Base-by-base conservation (phyloP, 1,140 invertebrate genomes). In the Eufriesea mexicana region DNA sequence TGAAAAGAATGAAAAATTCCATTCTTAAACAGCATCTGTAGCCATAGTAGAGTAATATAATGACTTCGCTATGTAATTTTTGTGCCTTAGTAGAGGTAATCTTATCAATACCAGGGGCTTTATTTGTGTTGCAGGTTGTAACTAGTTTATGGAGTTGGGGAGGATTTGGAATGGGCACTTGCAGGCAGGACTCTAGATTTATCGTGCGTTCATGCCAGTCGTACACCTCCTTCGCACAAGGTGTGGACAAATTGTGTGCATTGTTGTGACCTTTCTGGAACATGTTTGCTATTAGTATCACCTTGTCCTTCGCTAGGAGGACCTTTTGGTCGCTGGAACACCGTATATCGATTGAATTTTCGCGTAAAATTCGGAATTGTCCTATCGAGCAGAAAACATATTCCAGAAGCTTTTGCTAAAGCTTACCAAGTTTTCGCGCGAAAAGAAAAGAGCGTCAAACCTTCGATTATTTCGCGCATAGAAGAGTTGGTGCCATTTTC, bases 141-240 rank as follows among this genome's bases (percentile, higher is more conserved):
- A 28, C 28, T 62, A 62, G 28, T 35, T 62, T 35, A 35, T 62
- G 61, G 25, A 62, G 61, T 61, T 59, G n/a, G 35, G 35, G 35
- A 35, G 35, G 57, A 61, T 61, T 61, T 61, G 57, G 57, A 61
- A 61, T 61, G 61, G 61, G 25, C 61, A 35, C 61, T 62, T 62
- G 28, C 61, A 28, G 25, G 25, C 28, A 28, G 28, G 61, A 62
- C 61, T 62, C 61, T 62, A 62, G 61, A 20, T 62, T 62, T 62
- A 35, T 62, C 61, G 28, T 62, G 25, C 59, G 59, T 62, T 62
- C 59, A 62, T 20, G 61, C 28, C 18, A 62, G 28, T 62, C 61
- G 25, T 61, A 61, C 57, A 25, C 57, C n/a, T 61, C 57, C 57
- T 61, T 35, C 28, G 18, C 61, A 42, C 61, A 62, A 10, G 61